Evolutionary conservation across 1,140 invertebrate species (phyloP).

Genomic region (Zaprionus inermis): DNA sequence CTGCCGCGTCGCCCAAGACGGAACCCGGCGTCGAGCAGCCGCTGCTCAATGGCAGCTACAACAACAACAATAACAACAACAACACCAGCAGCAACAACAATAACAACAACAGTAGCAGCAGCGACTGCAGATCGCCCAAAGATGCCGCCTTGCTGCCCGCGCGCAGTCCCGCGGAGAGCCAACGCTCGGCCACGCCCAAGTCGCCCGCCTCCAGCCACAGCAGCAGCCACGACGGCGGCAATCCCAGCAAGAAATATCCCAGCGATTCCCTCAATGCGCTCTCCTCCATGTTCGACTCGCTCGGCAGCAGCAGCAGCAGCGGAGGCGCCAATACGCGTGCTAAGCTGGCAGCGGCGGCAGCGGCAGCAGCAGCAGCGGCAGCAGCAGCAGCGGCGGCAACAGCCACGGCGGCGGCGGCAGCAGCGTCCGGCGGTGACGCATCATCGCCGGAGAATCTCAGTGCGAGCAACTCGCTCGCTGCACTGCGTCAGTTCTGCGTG

Average conservation of each 20-base stretch:
- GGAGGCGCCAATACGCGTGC: constrained; percentile 56
- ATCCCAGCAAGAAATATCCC: constrained; percentile 85
- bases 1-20: constrained; percentile 48
- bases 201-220: constrained; percentile 87
- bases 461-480: constrained; percentile 74
- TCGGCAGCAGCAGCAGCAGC: constrained; percentile 61
- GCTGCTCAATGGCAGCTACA: constrained; percentile 59
- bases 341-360: constrained; percentile 60
- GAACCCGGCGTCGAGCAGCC: constrained; percentile 32
- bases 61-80: constrained; percentile 46
- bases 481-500: constrained; percentile 81
- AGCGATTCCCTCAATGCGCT: constrained; percentile 90
- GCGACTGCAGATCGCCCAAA: constrained; percentile 60
- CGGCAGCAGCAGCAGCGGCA: constrained; percentile 27
- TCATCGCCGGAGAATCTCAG: constrained; percentile 69
- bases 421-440: background rate
- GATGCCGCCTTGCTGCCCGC: constrained; percentile 50
- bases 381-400: background rate
- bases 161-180: constrained; percentile 85
- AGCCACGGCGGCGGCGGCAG: background rate
- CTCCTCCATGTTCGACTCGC: constrained; percentile 93
- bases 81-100: constrained; percentile 34
- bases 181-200: constrained; percentile 89
- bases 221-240: constrained; percentile 84
- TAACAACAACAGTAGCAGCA: constrained; percentile 57